Evolutionary conservation across 2,888 invertebrate genomes (phyloP).

Genomic region (Sympetrum striolatum): DNA sequence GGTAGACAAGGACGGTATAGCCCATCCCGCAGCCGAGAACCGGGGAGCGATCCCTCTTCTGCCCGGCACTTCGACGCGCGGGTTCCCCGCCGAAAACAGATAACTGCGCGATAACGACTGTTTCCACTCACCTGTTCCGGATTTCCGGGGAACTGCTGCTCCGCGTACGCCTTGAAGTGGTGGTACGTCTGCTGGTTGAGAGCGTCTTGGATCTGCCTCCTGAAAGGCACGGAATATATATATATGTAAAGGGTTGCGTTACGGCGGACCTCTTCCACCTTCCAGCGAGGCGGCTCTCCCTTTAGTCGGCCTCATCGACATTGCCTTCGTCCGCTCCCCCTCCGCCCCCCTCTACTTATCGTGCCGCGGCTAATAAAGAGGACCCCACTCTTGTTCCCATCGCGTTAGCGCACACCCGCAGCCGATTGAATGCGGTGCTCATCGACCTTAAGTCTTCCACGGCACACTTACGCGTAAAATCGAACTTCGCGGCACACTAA

Average conservation of each 20-base stretch:
- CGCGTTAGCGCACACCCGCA: too few relatives aligned
- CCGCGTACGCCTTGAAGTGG: slow-evolving; percentile 90
- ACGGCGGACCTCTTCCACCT: slow-evolving; percentile 15
- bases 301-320: slow-evolving; percentile 56
- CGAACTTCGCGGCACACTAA: not conserved
- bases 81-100: not conserved
- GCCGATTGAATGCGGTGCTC: too few relatives aligned
- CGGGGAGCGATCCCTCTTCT: too few relatives aligned
- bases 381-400: not conserved
- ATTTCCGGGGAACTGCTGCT: slow-evolving; percentile 80
- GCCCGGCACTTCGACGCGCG: too few relatives aligned
- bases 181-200: slow-evolving; percentile 92
- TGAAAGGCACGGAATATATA: slow-evolving; percentile 54
- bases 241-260: slow-evolving; percentile 12
- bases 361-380: slow-evolving; percentile 14
- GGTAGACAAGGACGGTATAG: too few relatives aligned
- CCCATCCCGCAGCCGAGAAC: too few relatives aligned
- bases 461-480: not conserved
- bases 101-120: not conserved
- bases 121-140: slow-evolving; percentile 62
- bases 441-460: too few relatives aligned
- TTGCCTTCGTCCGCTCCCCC: slow-evolving; percentile 52
- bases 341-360: slow-evolving; percentile 48
- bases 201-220: slow-evolving; percentile 91
- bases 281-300: slow-evolving; percentile 54